These are phyloP conservation scores for Entomyzon cyanotis DNA, from an alignment of 2,113 vertebrate genomes.

Conservation along the genomic window DNA sequence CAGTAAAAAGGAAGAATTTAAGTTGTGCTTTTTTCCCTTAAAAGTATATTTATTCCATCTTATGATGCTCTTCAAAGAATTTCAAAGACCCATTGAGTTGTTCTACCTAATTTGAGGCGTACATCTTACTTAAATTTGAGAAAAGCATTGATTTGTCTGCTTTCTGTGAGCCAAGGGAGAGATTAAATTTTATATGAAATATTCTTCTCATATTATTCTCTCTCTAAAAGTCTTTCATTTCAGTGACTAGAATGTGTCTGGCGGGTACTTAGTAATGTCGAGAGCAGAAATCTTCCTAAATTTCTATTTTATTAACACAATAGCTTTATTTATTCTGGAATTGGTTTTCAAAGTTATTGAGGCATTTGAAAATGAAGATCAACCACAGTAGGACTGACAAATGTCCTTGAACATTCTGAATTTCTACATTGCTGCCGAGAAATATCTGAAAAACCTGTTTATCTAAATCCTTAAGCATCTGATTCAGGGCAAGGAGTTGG, in stretches of 20 bases:
- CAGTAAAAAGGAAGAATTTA: neutral
- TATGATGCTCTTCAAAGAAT: neutral
- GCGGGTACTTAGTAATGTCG: neutral
- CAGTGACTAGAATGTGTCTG: neutral
- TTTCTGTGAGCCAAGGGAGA: constrained; percentile 1
- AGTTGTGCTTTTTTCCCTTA: neutral
- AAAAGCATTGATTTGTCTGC: constrained; percentile 13
- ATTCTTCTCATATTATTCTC: neutral
- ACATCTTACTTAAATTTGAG: constrained; percentile 7
- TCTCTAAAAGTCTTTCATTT: constrained; percentile 1
- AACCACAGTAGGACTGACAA: neutral
- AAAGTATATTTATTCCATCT: neutral
- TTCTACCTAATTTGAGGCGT: neutral
- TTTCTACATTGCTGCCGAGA: neutral
- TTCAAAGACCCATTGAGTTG: neutral
- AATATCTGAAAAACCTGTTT: neutral
- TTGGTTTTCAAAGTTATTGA: constrained; percentile 1
- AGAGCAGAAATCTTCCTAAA: neutral
- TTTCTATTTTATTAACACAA: constrained; percentile 6
- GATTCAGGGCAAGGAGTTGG: neutral
- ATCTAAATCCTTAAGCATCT: neutral
- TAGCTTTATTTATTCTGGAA: neutral
- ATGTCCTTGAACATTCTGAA: neutral
- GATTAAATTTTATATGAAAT: constrained; percentile 24
- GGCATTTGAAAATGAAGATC: neutral